phyloP scores from a whole-genome alignment of 2,113 vertebrate genomes.

The Ceyx cyanopectus region DNA sequence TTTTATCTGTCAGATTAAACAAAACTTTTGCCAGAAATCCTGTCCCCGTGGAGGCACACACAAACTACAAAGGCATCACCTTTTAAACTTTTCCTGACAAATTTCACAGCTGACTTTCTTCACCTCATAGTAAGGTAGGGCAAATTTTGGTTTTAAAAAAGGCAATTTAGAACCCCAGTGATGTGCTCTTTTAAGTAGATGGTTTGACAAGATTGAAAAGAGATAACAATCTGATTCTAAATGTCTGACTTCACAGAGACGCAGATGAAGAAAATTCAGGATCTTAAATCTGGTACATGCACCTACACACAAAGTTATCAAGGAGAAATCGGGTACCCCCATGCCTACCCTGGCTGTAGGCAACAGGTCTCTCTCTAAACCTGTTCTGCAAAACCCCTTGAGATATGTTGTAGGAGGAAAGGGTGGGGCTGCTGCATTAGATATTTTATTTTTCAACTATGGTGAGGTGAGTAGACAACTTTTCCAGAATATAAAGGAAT shows the following conservation, averaged over 20 bases:
- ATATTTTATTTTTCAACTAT: background rate
- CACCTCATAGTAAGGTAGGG: background rate
- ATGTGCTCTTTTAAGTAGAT: background rate
- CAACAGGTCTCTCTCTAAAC: background rate
- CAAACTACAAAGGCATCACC: background rate
- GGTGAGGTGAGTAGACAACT: background rate
- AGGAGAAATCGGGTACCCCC: background rate
- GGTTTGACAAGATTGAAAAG: background rate
- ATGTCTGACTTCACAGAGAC: background rate
- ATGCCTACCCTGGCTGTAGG: background rate
- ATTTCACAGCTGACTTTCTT: background rate
- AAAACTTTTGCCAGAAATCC: background rate
- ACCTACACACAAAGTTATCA: background rate
- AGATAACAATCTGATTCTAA: background rate
- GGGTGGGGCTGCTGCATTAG: background rate
- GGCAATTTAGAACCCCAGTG: background rate
- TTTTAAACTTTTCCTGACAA: background rate
- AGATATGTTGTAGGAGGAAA: background rate
- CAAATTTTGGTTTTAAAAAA: background rate
- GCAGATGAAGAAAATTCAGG: background rate
- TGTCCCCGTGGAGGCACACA: background rate
- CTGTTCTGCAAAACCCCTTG: background rate
- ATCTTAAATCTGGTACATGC: background rate
- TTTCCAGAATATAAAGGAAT: background rate
- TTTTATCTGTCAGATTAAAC: conserved; percentile 44